phyloP scores from a whole-genome alignment of 2,113 vertebrate genomes.

The Rhipidura dahli region DNA sequence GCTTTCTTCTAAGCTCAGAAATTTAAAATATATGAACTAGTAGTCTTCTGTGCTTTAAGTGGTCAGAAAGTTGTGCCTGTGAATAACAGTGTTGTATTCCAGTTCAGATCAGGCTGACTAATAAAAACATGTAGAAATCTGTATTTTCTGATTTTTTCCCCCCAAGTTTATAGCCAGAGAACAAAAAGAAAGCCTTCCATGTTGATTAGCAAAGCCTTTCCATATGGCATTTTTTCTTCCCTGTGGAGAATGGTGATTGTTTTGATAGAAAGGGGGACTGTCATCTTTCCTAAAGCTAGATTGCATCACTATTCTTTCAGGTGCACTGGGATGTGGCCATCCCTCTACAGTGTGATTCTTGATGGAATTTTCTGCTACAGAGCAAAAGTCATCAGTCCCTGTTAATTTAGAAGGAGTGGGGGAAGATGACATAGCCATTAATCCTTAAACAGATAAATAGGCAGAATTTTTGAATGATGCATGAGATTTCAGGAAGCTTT shows the following conservation, averaged over 20 bases:
- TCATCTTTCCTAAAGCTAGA: not conserved
- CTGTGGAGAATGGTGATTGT: not conserved
- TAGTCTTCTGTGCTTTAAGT: not conserved
- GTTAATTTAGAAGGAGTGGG: not conserved
- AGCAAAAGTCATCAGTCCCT: not conserved
- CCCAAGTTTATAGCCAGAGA: not conserved
- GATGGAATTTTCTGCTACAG: not conserved
- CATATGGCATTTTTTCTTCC: not conserved
- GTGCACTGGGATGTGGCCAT: not conserved
- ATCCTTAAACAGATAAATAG: slow-evolving; percentile 34
- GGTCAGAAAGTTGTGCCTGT: not conserved
- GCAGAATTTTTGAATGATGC: slow-evolving; percentile 3
- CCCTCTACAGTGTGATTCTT: not conserved
- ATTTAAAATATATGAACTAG: not conserved
- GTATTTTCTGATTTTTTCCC: not conserved
- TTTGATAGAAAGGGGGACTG: not conserved
- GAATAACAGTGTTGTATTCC: not conserved
- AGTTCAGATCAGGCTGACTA: not conserved
- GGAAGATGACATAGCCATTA: not conserved
- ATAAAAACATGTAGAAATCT: not conserved
- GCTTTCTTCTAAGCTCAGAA: not conserved
- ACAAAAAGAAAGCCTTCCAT: not conserved
- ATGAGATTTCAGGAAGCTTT: slow-evolving; percentile 17
- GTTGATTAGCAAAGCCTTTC: not conserved
- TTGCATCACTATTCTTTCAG: not conserved